These are phyloP conservation scores for Chaetodon trifascialis DNA, from an alignment of 2,113 vertebrate genomes.

Conservation along the genomic window DNA sequence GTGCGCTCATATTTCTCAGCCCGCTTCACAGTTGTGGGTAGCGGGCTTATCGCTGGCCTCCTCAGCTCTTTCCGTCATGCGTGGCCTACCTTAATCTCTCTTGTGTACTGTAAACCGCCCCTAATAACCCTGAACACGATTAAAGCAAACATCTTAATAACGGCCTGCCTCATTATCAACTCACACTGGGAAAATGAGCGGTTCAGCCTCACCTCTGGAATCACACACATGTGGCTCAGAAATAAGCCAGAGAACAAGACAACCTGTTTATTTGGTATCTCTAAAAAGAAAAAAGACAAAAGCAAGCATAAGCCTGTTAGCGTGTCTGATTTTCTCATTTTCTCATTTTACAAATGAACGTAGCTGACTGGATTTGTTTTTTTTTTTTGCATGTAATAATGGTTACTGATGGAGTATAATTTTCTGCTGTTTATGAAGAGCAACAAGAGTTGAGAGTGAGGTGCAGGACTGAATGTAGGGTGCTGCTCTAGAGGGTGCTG, in stretches of 20 bases:
- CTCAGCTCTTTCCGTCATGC: constrained; percentile 65
- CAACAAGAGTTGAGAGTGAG: neutral
- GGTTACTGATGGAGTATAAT: neutral
- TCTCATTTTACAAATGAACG: neutral
- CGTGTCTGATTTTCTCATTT: neutral
- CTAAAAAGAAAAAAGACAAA: neutral
- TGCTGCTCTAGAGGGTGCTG: constrained; percentile 81
- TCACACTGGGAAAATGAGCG: constrained; percentile 62
- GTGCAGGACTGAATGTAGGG: constrained; percentile 9
- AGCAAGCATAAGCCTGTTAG: neutral
- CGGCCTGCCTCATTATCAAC: constrained; percentile 72
- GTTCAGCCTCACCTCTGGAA: constrained; percentile 35
- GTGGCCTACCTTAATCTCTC: constrained; percentile 73
- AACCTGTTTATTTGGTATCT: constrained; percentile 1
- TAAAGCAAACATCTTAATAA: constrained; percentile 78
- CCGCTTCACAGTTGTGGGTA: constrained; percentile 56
- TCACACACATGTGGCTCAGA: constrained; percentile 36
- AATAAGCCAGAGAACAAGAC: constrained; percentile 26
- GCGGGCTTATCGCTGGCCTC: constrained; percentile 66
- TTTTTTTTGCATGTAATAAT: constrained; percentile 14
- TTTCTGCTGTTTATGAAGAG: constrained; percentile 8
- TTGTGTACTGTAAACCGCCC: constrained; percentile 73
- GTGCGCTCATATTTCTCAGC: constrained; percentile 69
- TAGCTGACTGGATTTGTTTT: neutral
- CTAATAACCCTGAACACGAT: constrained; percentile 75